Conservation (phyloP, 2,797 vertebrate species). For the Ceryle rudis region DNA sequence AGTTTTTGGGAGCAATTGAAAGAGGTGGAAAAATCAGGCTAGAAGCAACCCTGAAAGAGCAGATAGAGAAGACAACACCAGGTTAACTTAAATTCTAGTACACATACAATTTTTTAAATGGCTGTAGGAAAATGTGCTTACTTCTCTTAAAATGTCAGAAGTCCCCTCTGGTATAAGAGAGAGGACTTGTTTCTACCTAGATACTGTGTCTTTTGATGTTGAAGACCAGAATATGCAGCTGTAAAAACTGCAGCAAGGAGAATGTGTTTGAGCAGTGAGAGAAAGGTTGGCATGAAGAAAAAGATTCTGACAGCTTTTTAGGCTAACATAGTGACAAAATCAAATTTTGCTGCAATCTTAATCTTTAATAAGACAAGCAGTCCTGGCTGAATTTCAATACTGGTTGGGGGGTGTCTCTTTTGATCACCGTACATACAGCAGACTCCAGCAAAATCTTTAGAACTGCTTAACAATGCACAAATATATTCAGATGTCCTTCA, state of each 20-base stretch:
- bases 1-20: neutral
- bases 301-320: neutral
- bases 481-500: neutral
- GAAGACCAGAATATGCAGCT: neutral
- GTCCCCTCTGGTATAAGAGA: neutral
- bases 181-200: neutral
- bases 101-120: neutral
- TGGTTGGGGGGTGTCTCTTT: conserved; percentile 44
- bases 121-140: neutral
- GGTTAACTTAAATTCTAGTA: neutral
- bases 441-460: neutral
- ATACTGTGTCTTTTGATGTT: neutral
- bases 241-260: neutral
- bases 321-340: neutral
- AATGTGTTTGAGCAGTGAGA: neutral
- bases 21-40: neutral
- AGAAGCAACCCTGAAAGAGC: neutral
- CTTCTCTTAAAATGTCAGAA: neutral
- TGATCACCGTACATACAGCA: conserved; percentile 1
- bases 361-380: conserved; percentile 18
- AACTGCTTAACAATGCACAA: neutral
- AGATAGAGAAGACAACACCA: neutral
- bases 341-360: conserved; percentile 40
- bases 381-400: conserved; percentile 48
- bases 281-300: neutral